A percentile compares a stretch with the other conserved stretches of the same genome.
Evolutionary conservation across 2,113 vertebrate genomes (phyloP).

Genomic region (Bos javanicus): DNA sequence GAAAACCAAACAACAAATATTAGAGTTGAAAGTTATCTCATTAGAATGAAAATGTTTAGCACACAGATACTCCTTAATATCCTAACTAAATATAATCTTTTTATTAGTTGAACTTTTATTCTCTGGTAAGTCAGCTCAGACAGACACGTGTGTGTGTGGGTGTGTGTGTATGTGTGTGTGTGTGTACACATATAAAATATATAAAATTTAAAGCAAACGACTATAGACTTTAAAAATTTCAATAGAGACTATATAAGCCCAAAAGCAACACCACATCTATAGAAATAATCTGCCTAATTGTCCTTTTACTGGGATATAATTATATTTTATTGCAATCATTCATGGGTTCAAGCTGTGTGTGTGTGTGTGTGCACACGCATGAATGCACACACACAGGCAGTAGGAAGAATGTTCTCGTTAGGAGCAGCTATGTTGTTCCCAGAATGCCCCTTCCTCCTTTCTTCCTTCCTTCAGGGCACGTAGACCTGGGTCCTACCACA

Average conservation of each 20-base stretch:
- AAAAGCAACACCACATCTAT: neutral
- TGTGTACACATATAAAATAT: neutral
- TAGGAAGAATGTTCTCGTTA: neutral
- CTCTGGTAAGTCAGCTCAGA: neutral
- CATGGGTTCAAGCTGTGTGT: neutral
- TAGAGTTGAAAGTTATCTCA: neutral
- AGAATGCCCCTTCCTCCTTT: neutral
- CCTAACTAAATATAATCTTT: neutral
- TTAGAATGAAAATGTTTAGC: neutral
- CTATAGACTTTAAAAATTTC: neutral
- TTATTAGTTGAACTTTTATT: neutral
- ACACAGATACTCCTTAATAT: neutral
- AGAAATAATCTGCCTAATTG: neutral
- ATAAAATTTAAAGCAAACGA: neutral
- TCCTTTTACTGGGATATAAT: neutral
- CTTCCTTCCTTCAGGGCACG: neutral
- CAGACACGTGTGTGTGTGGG: rapidly evolving
- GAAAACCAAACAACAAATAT: neutral
- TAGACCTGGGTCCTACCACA: neutral
- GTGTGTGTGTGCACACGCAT: rapidly evolving
- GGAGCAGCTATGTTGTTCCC: neutral
- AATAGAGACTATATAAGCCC: neutral
- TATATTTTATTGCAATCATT: neutral
- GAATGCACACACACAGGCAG: neutral
- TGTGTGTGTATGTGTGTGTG: neutral